Conservation (phyloP, 2,888 invertebrate species). For the Pammene fasciana region DNA sequence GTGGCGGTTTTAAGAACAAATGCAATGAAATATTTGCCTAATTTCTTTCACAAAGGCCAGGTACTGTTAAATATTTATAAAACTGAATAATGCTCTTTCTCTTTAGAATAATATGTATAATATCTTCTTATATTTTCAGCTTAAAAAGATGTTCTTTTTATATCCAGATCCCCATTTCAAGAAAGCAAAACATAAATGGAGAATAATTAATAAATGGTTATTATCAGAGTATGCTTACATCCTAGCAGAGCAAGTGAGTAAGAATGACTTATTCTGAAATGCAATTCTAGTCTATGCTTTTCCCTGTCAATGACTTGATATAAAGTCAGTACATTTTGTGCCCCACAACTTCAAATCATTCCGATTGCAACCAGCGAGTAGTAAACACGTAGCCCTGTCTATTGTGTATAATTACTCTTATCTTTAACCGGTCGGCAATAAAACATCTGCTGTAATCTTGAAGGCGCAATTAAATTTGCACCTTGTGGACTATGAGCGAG, state of each 20-base stretch:
- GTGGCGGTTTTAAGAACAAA: constrained; percentile 97
- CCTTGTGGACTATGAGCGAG: no score
- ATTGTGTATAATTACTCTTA: no score
- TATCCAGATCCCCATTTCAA: constrained; percentile 99
- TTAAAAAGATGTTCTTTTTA: constrained; percentile 98
- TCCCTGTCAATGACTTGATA: no score
- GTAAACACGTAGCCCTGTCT: no score
- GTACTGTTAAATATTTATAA: constrained; percentile 66
- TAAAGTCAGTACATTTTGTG: no score
- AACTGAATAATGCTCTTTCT: neutral
- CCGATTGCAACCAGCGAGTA: no score
- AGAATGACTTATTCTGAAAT: neutral
- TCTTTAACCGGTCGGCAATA: no score
- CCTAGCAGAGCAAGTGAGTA: constrained; percentile 89
- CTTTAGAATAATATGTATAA: neutral
- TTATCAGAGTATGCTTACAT: constrained; percentile 99
- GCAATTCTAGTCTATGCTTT: no score
- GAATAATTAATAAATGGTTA: constrained; percentile 96
- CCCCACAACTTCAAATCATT: no score
- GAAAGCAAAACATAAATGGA: constrained; percentile 99
- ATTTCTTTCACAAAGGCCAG: constrained; percentile 97
- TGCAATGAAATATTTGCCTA: constrained; percentile 99
- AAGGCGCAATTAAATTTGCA: no score
- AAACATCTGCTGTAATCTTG: no score
- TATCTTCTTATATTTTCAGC: constrained; percentile 79